These are phyloP conservation scores for Protophormia terraenovae DNA, from an alignment of 2,888 invertebrate species.

Conservation along the genomic window DNA sequence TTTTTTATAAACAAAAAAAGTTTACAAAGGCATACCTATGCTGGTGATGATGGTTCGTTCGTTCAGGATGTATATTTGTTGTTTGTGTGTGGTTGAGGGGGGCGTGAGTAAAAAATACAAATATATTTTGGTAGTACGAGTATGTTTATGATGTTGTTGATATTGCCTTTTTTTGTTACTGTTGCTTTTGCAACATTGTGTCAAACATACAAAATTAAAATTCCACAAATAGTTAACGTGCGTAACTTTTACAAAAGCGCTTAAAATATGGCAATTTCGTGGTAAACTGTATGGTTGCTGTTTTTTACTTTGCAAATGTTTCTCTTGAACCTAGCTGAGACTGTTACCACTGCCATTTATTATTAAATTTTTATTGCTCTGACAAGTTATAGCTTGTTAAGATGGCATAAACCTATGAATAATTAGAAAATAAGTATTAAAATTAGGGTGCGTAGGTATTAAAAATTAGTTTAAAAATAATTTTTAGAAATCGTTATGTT, in stretches of 20 bases:
- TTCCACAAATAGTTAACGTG: slow-evolving; percentile 70
- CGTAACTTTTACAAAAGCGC: slow-evolving; percentile 59
- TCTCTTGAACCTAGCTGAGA: slow-evolving; percentile 1
- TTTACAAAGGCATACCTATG: slow-evolving; percentile 61
- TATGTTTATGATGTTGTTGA: slow-evolving; percentile 34
- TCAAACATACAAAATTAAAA: slow-evolving; percentile 71
- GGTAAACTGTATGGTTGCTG: slow-evolving; percentile 35
- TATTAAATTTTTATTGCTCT: slow-evolving; percentile 29
- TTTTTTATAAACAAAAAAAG: slow-evolving; percentile 30
- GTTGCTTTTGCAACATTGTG: slow-evolving; percentile 43
- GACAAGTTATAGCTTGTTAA: slow-evolving; percentile 8
- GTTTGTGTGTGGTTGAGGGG: not conserved
- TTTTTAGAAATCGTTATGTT: too few relatives aligned
- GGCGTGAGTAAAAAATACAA: not conserved
- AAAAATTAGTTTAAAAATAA: too few relatives aligned
- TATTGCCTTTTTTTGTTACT: slow-evolving; percentile 28
- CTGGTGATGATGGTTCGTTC: slow-evolving; percentile 30
- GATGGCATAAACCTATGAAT: not conserved
- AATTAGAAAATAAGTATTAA: not conserved
- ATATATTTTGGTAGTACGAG: not conserved
- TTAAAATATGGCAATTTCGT: slow-evolving; percentile 54
- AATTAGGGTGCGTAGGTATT: not conserved
- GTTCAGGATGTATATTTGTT: slow-evolving; percentile 18
- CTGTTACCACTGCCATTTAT: slow-evolving; percentile 2
- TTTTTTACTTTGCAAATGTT: not conserved